Base-by-base conservation (phyloP, 2,797 vertebrate species). In the Antrozous pallidus region DNA sequence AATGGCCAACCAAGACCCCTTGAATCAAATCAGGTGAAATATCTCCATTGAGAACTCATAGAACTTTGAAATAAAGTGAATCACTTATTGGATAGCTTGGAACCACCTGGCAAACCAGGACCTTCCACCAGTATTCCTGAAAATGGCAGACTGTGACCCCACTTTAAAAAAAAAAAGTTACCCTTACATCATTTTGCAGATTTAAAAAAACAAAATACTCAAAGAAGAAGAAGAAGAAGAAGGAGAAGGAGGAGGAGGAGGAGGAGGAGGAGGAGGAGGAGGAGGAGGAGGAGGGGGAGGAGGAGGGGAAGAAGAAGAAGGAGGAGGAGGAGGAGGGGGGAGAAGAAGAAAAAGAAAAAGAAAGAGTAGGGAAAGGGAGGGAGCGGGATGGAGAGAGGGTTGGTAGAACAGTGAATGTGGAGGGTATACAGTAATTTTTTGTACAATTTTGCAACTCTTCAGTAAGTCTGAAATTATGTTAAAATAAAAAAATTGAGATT, bases 41-140 rank as follows among this genome's bases (percentile, higher is more conserved):
- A 99, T 93, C 98, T 99, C 95, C 99, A 99, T 94, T 98, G 99
- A 97, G 99, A 99, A 98, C 98, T 99, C 97, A 99, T 99, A 97
- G 99, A 99, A 98, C 99, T 99, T 97, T 98, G 99, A 97, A 99
- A 99, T 98, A 99, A 99, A 99, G 99, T 99, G 95, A 99, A 99
- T 98, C 99, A 98, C 89, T 98, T 99, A 88, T 97, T 99, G 98
- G 99, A 99, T 97, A 99, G 98, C 97, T 98, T 99, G 98, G 99
- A 99, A 92, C 99, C 99, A 26, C 99, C 99, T 69, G 98, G 98
- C 97, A 99, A 99, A 78, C 99, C 98, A 45, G 99, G 99, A 22
- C 97, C 99, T 93, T 98, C 99, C 75, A 98, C 98, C 88, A 99
- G 93, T 86, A 98, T 99, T 83, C 98, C 98, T 79, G 98, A 99